A percentile compares a stretch with the other conserved stretches of the same genome.
Conservation (phyloP, 2,888 invertebrate species). For the Petrolisthes cinctipes region DNA sequence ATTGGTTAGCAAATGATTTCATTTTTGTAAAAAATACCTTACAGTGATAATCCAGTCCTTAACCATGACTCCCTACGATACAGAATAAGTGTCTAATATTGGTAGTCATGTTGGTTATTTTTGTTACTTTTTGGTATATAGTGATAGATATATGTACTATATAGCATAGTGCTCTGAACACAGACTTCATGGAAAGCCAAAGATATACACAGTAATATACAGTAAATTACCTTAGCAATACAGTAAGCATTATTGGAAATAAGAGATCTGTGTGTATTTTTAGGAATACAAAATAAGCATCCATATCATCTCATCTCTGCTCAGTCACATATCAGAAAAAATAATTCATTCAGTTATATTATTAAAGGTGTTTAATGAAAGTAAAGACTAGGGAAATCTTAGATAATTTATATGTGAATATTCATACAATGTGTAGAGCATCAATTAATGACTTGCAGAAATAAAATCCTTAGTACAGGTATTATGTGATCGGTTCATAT, state of each 20-base stretch:
- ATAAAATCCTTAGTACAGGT: no score
- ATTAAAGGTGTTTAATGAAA: neutral
- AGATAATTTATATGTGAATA: neutral
- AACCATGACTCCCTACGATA: neutral
- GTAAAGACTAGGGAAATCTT: neutral
- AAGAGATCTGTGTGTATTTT: no score
- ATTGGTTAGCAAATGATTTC: slow-evolving; percentile 73
- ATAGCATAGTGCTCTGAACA: no score
- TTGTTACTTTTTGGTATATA: neutral
- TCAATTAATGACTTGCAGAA: no score
- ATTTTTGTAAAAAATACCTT: slow-evolving; percentile 71
- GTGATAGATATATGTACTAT: no score
- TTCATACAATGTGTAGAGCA: no score
- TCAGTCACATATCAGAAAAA: neutral
- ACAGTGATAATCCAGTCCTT: slow-evolving; percentile 1
- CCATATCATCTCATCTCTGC: neutral
- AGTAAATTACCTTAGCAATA: no score
- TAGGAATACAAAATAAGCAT: no score
- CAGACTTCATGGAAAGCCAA: no score
- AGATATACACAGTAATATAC: no score
- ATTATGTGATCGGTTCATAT: no score
- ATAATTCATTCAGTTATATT: slow-evolving; percentile 2
- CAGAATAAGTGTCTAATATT: neutral
- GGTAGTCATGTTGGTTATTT: neutral
- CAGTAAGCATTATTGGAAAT: no score